Evolutionary conservation across 2,113 vertebrate genomes (phyloP).

Genomic region (Brachyhypopomus occidentalis): DNA sequence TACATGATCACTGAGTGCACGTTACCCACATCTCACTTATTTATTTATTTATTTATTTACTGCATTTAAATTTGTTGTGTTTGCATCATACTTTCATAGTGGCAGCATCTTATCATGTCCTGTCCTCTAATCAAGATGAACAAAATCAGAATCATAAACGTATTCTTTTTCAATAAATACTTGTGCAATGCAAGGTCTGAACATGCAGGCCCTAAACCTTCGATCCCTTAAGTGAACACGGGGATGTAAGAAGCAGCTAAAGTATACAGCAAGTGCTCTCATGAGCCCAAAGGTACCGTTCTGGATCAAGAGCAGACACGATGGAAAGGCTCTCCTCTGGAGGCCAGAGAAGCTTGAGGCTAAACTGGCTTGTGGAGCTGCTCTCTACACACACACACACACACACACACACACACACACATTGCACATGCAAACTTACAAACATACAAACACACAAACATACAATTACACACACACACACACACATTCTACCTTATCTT

Average conservation of each 20-base stretch:
- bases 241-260: background rate
- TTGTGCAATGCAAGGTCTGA: no score
- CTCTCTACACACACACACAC: constrained; percentile 43
- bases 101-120: background rate
- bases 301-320: background rate
- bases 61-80: background rate
- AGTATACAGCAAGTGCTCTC: background rate
- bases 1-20: background rate
- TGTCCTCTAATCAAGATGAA: background rate
- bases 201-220: background rate
- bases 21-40: background rate
- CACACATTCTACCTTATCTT: constrained; percentile 53
- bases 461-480: constrained; percentile 40
- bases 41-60: no score
- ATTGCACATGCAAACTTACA: constrained; percentile 49
- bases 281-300: constrained; percentile 3
- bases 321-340: constrained; percentile 13
- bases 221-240: background rate
- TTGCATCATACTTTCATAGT: background rate
- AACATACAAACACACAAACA: constrained; percentile 12
- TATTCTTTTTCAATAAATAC: no score
- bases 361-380: constrained; percentile 55
- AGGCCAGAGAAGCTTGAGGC: constrained; percentile 45
- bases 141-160: no score
- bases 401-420: constrained; percentile 50